Base-by-base conservation (phyloP, 2,888 invertebrate genomes). In the Pediacus dermestoides region DNA sequence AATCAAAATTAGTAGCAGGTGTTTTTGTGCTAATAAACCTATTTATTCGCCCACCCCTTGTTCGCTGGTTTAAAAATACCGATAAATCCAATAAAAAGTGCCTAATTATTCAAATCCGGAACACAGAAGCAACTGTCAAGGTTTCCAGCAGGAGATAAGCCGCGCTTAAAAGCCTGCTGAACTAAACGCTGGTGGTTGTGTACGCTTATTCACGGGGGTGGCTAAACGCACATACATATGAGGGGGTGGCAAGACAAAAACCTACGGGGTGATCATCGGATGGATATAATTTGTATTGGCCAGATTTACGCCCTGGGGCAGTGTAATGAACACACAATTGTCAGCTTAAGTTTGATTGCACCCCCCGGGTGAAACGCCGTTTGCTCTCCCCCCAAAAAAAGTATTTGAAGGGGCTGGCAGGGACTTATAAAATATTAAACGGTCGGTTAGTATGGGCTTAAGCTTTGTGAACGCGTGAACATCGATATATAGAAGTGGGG, bases 251-350 rank as follows among this genome's bases (percentile, higher is more conserved):
- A 30, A 32, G 33, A 34, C 34, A 31, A 30, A 37, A 28, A 28
- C 27, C 14, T n/a, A 7, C 34, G 36, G 39, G 42, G 54, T 53
- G 52, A 60, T 60, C 58, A 60, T 55, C 53, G 55, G 58, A 60
- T 56, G 65, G 65, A 67, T 69, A 66, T 68, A 70, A 70, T 70
- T 70, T 70, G 70, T 70, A 70, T 70, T 70, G 70, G 70, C 70
- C 70, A 70, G 70, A 70, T 70, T 70, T 70, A 58, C 68, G 66
- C 69, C 67, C 62, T 57, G 39, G 61, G 64, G 66, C 66, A 60
- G 61, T 64, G 66, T 69, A 69, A 69, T 69, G 69, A 69, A 69
- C 68, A 67, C 67, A 69, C 69, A 69, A 69, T 69, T 69, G 70
- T 68, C 69, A 62, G 70, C 70, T 70, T 69, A 69, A 66, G 66